Evolutionary conservation across 2,888 invertebrate species (phyloP).

Genomic region (Xylota segnis): DNA sequence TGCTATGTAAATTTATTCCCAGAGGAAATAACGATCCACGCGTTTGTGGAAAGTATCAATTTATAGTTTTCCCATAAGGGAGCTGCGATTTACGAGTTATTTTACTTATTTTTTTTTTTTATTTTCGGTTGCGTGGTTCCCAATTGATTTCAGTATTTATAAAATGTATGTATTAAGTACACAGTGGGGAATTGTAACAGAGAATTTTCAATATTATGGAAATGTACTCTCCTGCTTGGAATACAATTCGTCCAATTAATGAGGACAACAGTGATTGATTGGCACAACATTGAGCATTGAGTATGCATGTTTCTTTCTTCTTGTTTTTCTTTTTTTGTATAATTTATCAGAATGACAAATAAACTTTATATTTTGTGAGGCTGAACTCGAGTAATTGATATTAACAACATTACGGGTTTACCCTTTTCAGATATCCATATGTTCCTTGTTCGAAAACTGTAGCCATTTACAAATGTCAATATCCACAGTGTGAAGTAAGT

Average conservation of each 20-base stretch:
- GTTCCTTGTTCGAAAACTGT: no score
- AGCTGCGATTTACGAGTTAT: not conserved
- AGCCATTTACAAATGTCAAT: no score
- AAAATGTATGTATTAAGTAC: not conserved
- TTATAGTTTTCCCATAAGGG: not conserved
- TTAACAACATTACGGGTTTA: no score
- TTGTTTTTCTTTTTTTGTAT: no score
- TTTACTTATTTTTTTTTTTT: not conserved
- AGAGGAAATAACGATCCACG: not conserved
- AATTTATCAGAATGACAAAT: not conserved
- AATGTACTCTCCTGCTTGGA: not conserved
- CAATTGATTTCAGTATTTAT: constrained; percentile 21
- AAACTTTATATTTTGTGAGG: no score
- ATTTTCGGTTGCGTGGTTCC: not conserved
- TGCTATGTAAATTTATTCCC: not conserved
- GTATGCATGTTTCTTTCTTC: no score
- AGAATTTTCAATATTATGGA: constrained; percentile 25
- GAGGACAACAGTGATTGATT: constrained; percentile 20
- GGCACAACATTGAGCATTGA: not conserved
- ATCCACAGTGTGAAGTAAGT: no score
- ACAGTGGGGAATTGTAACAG: constrained; percentile 8
- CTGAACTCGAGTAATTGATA: no score
- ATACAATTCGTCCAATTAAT: constrained; percentile 15
- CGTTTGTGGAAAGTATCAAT: constrained; percentile 3
- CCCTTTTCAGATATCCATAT: no score